Percentiles rank a stretch among this genome's conserved stretches.
Evolutionary conservation across 1,140 invertebrate genomes (phyloP).

Genomic region (Chelonus insularis): DNA sequence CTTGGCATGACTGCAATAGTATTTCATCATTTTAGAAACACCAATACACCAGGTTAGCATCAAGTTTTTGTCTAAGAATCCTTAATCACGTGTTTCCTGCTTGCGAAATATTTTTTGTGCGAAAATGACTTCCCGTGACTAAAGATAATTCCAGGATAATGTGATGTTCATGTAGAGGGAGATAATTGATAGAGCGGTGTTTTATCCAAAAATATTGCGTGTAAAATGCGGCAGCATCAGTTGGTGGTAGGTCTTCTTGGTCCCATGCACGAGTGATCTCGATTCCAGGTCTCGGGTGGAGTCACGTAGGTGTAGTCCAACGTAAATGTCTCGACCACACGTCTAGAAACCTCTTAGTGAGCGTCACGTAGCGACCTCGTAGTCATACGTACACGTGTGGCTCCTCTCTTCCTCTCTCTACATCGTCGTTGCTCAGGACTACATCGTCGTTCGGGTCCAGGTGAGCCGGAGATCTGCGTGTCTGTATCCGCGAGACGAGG

Average conservation of each 20-base stretch:
- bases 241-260: neutral
- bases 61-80: no score
- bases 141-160: no score
- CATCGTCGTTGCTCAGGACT: no score
- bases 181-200: no score
- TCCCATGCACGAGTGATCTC: conserved; percentile 30
- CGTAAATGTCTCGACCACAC: conserved; percentile 17
- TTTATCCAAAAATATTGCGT: neutral
- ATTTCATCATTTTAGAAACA: no score
- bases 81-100: no score
- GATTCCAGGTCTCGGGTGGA: conserved; percentile 28
- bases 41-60: no score
- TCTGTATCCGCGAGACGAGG: conserved; percentile 17
- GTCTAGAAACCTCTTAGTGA: conserved; percentile 6
- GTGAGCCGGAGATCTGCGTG: conserved; percentile 22
- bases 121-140: no score
- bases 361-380: conserved; percentile 15
- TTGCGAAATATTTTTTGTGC: no score
- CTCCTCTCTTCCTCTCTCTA: conserved; percentile 9
- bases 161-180: no score
- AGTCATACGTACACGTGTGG: neutral
- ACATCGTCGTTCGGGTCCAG: neutral
- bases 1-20: no score
- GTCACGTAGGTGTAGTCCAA: conserved; percentile 26
- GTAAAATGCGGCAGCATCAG: neutral